These are phyloP conservation scores for Pseudocheirus occidentalis DNA, from an alignment of 2,797 vertebrate species.

Conservation along the genomic window DNA sequence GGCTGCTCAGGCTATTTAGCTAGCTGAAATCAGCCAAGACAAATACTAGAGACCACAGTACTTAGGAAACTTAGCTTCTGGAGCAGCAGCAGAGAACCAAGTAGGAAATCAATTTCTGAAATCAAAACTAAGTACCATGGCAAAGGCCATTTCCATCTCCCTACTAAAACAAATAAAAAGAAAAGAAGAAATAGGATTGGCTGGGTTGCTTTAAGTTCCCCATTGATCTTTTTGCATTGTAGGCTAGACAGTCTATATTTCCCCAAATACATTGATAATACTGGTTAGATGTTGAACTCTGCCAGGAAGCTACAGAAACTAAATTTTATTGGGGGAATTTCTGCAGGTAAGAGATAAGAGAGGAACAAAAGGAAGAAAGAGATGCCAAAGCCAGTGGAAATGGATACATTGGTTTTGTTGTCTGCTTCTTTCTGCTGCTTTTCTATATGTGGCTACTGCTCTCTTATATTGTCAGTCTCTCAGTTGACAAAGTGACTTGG, in stretches of 20 bases:
- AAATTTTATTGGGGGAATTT: constrained; percentile 71
- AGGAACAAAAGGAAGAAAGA: constrained; percentile 56
- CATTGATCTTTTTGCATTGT: constrained; percentile 51
- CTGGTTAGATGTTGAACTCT: constrained; percentile 60
- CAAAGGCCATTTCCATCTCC: constrained; percentile 73
- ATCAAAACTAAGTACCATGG: constrained; percentile 82
- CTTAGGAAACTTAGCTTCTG: constrained; percentile 69
- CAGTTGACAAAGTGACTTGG: constrained; percentile 5
- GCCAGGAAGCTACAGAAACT: constrained; percentile 54
- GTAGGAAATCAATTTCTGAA: constrained; percentile 82
- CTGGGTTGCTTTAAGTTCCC: constrained; percentile 62
- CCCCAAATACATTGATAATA: constrained; percentile 54
- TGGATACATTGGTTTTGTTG: constrained; percentile 34
- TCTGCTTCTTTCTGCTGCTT: constrained; percentile 46
- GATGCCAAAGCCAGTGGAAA: constrained; percentile 58
- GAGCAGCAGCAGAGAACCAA: constrained; percentile 78
- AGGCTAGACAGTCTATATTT: constrained; percentile 47
- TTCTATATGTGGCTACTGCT: not conserved
- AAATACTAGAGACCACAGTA: constrained; percentile 64
- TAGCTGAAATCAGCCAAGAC: constrained; percentile 65
- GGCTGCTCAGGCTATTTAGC: constrained; percentile 42
- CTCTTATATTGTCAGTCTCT: not conserved
- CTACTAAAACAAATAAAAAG: constrained; percentile 73
- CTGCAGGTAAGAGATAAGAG: constrained; percentile 59
- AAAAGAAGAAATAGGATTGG: constrained; percentile 59